Evolutionary conservation across 1,140 invertebrate genomes (phyloP).

Genomic region (Whitmania pigra): DNA sequence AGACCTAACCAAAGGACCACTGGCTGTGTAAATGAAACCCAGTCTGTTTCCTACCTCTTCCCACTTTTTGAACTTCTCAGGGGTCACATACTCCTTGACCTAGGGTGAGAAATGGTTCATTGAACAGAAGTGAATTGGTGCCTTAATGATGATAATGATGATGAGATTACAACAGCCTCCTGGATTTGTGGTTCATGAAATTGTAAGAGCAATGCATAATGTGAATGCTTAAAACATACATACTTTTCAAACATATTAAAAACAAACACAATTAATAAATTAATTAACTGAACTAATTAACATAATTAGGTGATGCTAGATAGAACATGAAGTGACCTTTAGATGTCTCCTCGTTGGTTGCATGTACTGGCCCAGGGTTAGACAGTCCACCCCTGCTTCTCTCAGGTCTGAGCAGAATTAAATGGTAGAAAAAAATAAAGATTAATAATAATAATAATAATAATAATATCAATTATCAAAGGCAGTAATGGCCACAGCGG

Average conservation of each 20-base stretch:
- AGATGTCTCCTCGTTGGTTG: constrained; percentile 93
- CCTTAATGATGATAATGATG: too few relatives aligned
- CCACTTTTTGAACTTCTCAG: constrained; percentile 85
- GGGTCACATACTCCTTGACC: constrained; percentile 88
- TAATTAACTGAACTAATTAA: too few relatives aligned
- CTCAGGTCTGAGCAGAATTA: constrained; percentile 58
- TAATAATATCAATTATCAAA: too few relatives aligned
- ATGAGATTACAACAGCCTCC: too few relatives aligned
- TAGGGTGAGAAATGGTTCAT: constrained; percentile 26
- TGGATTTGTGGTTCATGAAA: too few relatives aligned
- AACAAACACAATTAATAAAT: too few relatives aligned
- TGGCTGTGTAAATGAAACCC: constrained; percentile 92
- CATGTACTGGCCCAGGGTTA: constrained; percentile 98
- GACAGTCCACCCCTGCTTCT: constrained; percentile 69
- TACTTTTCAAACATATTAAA: too few relatives aligned
- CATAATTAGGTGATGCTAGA: too few relatives aligned
- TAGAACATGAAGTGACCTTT: constrained; percentile 48
- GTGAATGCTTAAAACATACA: too few relatives aligned
- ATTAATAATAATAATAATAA: too few relatives aligned
- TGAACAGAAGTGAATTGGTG: not conserved
- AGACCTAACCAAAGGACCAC: constrained; percentile 87
- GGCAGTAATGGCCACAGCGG: too few relatives aligned
- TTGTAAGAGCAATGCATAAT: too few relatives aligned
- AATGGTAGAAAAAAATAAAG: not conserved
- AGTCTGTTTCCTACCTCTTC: constrained; percentile 67